These are phyloP conservation scores for Yponomeuta plumbellus DNA, from an alignment of 2,888 invertebrate genomes.

Conservation along the genomic window DNA sequence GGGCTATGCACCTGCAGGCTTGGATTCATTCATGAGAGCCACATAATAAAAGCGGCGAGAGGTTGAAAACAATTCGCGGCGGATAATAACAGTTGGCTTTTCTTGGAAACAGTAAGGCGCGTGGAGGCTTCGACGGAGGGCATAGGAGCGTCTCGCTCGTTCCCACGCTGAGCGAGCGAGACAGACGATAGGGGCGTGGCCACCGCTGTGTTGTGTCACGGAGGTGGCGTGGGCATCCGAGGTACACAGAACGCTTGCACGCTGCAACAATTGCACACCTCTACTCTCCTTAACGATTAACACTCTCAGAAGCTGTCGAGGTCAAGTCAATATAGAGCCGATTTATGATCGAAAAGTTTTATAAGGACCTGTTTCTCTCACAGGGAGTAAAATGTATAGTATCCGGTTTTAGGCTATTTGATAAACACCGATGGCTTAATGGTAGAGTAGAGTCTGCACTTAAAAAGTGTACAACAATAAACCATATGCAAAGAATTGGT, in stretches of 20 bases:
- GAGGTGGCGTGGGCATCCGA: slow-evolving; percentile 54
- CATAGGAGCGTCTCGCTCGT: slow-evolving; percentile 50
- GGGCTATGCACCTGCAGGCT: slow-evolving; percentile 66
- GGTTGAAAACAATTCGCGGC: slow-evolving; percentile 65
- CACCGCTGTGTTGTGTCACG: slow-evolving; percentile 56
- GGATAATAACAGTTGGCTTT: slow-evolving; percentile 73
- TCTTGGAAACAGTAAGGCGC: slow-evolving; percentile 58
- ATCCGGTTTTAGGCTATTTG: not conserved
- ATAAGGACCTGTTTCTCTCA: not conserved
- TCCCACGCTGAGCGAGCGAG: slow-evolving; percentile 30
- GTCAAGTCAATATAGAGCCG: slow-evolving; percentile 17
- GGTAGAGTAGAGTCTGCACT: not conserved
- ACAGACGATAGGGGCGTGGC: slow-evolving; percentile 54
- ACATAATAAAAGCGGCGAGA: slow-evolving; percentile 50
- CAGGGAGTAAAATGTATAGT: not conserved
- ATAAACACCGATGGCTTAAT: not conserved
- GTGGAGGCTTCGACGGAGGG: slow-evolving; percentile 42
- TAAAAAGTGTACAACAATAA: slow-evolving; percentile 30
- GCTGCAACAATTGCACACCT: slow-evolving; percentile 49
- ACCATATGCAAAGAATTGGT: slow-evolving; percentile 40
- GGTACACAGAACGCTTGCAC: slow-evolving; percentile 30
- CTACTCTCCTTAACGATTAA: slow-evolving; percentile 53
- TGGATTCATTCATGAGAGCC: slow-evolving; percentile 67
- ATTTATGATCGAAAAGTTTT: not conserved
- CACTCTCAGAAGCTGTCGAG: slow-evolving; percentile 34